Conservation (phyloP, 1,140 invertebrate genomes). For the Macrocentrus cingulum region DNA sequence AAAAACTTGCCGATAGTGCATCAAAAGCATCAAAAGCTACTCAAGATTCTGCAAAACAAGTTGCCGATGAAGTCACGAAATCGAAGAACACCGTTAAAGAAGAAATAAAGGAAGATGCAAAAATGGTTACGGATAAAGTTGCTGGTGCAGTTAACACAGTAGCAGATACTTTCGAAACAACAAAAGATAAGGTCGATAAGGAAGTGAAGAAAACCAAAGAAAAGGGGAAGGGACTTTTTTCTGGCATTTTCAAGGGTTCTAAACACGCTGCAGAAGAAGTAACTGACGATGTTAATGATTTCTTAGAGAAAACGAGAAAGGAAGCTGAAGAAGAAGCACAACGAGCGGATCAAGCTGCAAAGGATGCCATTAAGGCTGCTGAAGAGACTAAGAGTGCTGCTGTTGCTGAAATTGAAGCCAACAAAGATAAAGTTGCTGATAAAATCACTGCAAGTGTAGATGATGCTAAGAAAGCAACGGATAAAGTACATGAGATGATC, state of each 20-base stretch:
- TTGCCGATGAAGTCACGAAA: constrained; percentile 20
- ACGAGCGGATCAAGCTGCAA: constrained; percentile 13
- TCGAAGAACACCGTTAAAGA: neutral
- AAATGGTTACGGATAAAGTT: constrained; percentile 22
- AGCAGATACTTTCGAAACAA: constrained; percentile 1
- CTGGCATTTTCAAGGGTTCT: constrained; percentile 37
- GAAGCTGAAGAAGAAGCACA: constrained; percentile 29
- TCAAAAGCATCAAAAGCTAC: neutral
- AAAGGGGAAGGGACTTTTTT: constrained; percentile 35
- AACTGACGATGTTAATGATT: constrained; percentile 20
- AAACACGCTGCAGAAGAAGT: constrained; percentile 36
- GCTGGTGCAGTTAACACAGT: neutral
- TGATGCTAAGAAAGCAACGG: too few species aligned
- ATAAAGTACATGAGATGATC: too few species aligned
- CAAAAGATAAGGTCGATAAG: constrained; percentile 22
- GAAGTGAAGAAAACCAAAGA: constrained; percentile 38
- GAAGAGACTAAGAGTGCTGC: constrained; percentile 16
- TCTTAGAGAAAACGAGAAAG: constrained; percentile 20
- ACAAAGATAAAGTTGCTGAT: too few species aligned
- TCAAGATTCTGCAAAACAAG: constrained; percentile 20
- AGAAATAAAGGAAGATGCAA: neutral
- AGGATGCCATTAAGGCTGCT: neutral
- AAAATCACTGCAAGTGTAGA: too few species aligned
- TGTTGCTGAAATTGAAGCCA: too few species aligned
- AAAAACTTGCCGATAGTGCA: constrained; percentile 1